Evolutionary conservation across 2,888 invertebrate genomes (phyloP), one percentile per base, ranked within the genome.

Genomic region (Spodoptera exigua): DNA sequence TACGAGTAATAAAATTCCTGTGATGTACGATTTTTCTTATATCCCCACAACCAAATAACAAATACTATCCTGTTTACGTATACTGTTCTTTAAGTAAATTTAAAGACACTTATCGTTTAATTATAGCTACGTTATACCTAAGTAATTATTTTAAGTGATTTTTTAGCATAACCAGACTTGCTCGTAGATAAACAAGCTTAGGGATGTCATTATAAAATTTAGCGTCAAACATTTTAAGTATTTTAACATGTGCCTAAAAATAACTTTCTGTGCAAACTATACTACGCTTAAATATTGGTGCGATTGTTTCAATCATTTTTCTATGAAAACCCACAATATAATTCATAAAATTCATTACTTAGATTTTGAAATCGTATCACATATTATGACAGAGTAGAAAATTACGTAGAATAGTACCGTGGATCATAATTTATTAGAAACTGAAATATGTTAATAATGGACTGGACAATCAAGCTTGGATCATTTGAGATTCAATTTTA

Each of bases 251-350:
- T 65, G 44, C 36, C 43, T 70, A 44, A 58, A 68, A 70, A 52
- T 48, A 70, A 57, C 4, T 16, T 34, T 27, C 17, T 10, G 71
- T 72, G 71, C 72, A 41, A 61, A 59, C 72, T 72, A 72, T 56
- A 52, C 64, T 68, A 72, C 35, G 12, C 11, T 55, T 53, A 41
- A 72, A 64, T 48, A 61, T 53, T 45, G 64, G 72, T 72, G 72
- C 60, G 7, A 34, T 41, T 65, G 44, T 40, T 60, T 35, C 16
- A 52, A 61, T n/a, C 36, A 17, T 10, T 37, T 39, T 41, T 57
- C 2, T 36, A 57, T 45, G 37, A 35, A 45, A 53, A 47, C 3
- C 47, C 27, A 39, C 41, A 59, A 46, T 62, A 53, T 62, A 34
- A 57, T 51, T 9, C 5, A 36, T 47, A 48, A 47, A 9, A 7